Conservation (phyloP, 1,140 invertebrate genomes). For the Rhopalosiphum maidis region DNA sequence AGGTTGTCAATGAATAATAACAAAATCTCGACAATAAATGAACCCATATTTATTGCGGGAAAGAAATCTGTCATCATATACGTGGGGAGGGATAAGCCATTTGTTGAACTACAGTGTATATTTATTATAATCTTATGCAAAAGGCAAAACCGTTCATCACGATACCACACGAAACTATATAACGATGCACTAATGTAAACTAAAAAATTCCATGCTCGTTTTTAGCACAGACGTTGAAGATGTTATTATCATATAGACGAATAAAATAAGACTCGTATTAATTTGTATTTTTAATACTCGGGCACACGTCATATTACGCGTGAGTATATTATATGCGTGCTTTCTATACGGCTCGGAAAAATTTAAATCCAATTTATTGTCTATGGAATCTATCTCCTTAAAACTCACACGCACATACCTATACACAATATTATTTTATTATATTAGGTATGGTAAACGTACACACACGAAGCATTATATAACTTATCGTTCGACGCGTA, state of each 20-base stretch:
- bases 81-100: no score
- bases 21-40: no score
- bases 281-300: not conserved
- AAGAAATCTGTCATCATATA: no score
- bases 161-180: no score
- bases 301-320: not conserved
- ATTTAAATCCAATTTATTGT: not conserved
- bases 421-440: no score
- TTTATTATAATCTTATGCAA: no score
- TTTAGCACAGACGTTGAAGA: not conserved
- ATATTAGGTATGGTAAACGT: no score
- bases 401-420: not conserved
- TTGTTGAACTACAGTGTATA: no score
- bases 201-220: not conserved
- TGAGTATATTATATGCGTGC: not conserved
- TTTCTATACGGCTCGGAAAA: not conserved
- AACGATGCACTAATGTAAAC: not conserved
- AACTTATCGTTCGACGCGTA: not conserved
- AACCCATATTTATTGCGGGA: not conserved
- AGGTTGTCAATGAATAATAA: no score
- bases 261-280: not conserved
- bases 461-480: not conserved
- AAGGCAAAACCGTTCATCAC: no score
- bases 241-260: not conserved
- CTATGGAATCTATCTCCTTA: not conserved